A percentile compares a stretch with the other conserved stretches of the same genome.
phyloP scores from a whole-genome alignment of 1,140 invertebrate species.

The Drosophila obscura region DNA sequence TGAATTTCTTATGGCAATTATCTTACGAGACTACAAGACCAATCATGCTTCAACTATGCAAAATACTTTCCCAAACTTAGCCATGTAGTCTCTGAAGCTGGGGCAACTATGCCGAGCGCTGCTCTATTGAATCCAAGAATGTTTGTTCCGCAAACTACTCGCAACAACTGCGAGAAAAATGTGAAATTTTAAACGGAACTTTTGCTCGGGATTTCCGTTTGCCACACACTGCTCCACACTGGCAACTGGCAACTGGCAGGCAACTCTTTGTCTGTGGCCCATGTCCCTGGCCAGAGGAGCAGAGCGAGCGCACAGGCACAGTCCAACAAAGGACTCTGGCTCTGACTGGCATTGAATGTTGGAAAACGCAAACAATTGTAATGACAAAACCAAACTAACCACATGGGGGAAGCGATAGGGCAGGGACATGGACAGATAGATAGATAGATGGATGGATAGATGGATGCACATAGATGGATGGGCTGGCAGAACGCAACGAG shows the following conservation, averaged over 20 bases:
- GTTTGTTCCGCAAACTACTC: constrained; percentile 8
- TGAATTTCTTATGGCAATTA: no score
- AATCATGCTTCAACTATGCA: no score
- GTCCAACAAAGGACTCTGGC: constrained; percentile 61
- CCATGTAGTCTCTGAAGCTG: no score
- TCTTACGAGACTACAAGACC: no score
- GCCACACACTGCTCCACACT: constrained; percentile 18
- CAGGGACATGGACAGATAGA: constrained; percentile 16
- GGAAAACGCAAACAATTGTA: constrained; percentile 81
- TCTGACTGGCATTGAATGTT: constrained; percentile 61
- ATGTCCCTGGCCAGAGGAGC: background rate
- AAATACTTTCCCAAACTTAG: no score
- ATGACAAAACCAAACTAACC: constrained; percentile 81
- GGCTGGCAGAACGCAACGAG: constrained; percentile 56
- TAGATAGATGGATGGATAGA: constrained; percentile 32
- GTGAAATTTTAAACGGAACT: constrained; percentile 14
- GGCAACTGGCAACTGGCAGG: constrained; percentile 32
- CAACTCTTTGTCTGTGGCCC: constrained; percentile 41
- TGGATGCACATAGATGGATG: constrained; percentile 69
- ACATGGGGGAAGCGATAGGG: constrained; percentile 40
- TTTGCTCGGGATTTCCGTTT: constrained; percentile 23
- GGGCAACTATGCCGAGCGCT: no score
- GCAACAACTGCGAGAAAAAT: constrained; percentile 10
- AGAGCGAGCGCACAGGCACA: constrained; percentile 51
- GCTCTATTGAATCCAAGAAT: constrained; percentile 2